Base-by-base conservation (phyloP, 2,113 vertebrate genomes). In the Leucopsar rothschildi region DNA sequence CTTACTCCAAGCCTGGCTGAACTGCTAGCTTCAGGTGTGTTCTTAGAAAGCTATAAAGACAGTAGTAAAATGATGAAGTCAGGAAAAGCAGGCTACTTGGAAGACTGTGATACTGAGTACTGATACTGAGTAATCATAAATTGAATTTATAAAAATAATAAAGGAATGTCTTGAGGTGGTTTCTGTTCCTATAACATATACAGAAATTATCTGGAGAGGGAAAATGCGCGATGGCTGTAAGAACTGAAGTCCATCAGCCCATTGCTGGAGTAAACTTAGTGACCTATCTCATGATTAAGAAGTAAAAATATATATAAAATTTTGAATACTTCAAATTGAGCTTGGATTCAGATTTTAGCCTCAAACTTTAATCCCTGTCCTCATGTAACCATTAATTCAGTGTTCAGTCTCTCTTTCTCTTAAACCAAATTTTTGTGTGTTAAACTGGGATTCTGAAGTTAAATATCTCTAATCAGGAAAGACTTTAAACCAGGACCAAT, bases 111-210 rank as follows among this genome's bases (percentile, higher is more conserved):
- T 76, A 28, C 50, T 52, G 50, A 52, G 25, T 52, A 28, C 15
- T 52, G 50, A 52, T 52, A 57, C 23, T 47, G 22, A 20, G 11
- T 55, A 61, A 75, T 59, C 1, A 0, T 37, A 64, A 82, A 53
- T 25, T 31, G 10, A 69, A 72, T 73, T 45, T 69, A 28, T 55
- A 5, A 12, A 17, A 39, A 71, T 16, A 10, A 56, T 70, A 23
- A 78, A 21, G 25, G 40, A 12, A 29, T 44, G 12, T 55, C 47
- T 60, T 2, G 2, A 80, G 66, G 20, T 49, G 12, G 8, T 72
- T 85, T 72, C 35, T 4, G 0, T 53, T 77, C 27, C 52, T 55
- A 3, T 31, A 56, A 53, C 0, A 0, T 17, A 69, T 8, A 47
- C 15, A 73, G 52, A 78, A 83, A 47, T 63, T 73, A 56, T 33